Conservation (phyloP, 2,888 invertebrate genomes). For the Brenthis daphne region DNA sequence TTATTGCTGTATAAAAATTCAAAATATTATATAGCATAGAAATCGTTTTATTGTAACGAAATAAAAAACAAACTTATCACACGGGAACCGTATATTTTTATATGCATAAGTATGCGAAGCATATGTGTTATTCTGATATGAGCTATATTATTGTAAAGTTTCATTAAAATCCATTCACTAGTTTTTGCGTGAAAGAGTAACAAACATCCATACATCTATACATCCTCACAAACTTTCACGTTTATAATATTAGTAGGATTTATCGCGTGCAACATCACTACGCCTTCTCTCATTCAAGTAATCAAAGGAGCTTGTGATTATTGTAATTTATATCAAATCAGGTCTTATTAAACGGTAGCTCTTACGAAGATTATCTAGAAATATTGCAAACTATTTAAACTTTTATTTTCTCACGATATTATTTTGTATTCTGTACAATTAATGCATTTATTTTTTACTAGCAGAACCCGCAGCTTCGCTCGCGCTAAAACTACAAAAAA, state of each 20-base stretch:
- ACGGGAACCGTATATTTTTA: too few relatives aligned
- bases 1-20: too few relatives aligned
- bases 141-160: too few relatives aligned
- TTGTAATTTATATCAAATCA: slow-evolving; percentile 62
- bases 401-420: slow-evolving; percentile 14
- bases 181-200: too few relatives aligned
- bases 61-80: too few relatives aligned
- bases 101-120: too few relatives aligned
- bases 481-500: too few relatives aligned
- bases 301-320: slow-evolving; percentile 50
- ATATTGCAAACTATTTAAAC: not conserved
- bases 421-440: not conserved
- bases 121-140: too few relatives aligned
- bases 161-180: too few relatives aligned
- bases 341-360: slow-evolving; percentile 65
- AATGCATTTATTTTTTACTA: not conserved
- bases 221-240: too few relatives aligned
- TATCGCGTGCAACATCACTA: slow-evolving; percentile 33
- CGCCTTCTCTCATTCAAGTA: slow-evolving; percentile 31
- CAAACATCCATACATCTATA: too few relatives aligned
- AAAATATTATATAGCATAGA: slow-evolving; percentile 10
- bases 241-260: not conserved
- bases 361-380: slow-evolving; percentile 26
- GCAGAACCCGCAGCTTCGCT: too few relatives aligned
- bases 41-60: slow-evolving; percentile 1